Conservation (phyloP, 2,888 invertebrate genomes). For the Heteromurus nitidus region DNA sequence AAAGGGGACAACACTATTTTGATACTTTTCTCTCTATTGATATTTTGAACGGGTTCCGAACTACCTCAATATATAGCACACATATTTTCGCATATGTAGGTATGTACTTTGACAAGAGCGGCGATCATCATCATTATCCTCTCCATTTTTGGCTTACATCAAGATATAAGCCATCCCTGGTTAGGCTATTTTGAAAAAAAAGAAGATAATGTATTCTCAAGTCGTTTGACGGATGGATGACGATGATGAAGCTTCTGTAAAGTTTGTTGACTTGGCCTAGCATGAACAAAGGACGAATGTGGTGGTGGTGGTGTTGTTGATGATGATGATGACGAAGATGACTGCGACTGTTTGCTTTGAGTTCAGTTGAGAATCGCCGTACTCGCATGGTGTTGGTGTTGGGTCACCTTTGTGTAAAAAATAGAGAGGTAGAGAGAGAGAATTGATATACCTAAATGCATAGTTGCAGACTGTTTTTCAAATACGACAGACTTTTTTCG, state of each 20-base stretch:
- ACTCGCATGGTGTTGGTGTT: constrained; percentile 2
- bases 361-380: too few species aligned
- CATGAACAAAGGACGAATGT: constrained; percentile 54
- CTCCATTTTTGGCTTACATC: not conserved
- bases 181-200: not conserved
- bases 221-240: constrained; percentile 1
- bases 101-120: not conserved
- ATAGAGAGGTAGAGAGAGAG: not conserved
- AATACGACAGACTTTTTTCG: too few species aligned
- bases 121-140: constrained; percentile 7
- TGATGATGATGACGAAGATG: constrained; percentile 29
- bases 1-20: too few species aligned
- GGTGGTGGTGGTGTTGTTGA: constrained; percentile 9
- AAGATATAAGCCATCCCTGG: not conserved
- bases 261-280: constrained; percentile 59
- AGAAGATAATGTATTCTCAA: constrained; percentile 15
- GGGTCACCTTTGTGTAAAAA: constrained; percentile 22
- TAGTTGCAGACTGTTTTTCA: too few species aligned
- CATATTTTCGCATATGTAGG: not conserved
- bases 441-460: not conserved
- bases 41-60: too few species aligned
- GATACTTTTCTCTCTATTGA: too few species aligned
- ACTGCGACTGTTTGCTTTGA: constrained; percentile 22
- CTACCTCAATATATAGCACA: too few species aligned
- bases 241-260: constrained; percentile 42